Conservation (phyloP, 2,888 invertebrate species). For the Pristionchus maxplancki region DNA sequence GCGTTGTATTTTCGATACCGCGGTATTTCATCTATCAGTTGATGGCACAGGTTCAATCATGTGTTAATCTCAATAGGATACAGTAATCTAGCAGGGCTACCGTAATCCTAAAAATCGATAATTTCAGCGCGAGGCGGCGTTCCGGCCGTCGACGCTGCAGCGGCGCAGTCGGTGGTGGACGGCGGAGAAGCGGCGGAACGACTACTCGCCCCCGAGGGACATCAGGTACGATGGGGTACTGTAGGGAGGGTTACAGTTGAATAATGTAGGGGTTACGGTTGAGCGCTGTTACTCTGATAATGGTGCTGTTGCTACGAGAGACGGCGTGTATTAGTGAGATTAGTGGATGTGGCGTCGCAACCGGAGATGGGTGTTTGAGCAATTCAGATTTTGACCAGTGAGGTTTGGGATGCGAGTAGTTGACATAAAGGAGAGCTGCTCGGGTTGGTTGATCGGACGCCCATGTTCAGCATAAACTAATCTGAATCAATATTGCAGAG, state of each 20-base stretch:
- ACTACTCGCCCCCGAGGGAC: constrained; percentile 64
- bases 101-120: neutral
- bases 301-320: too few relatives aligned
- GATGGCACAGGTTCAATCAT: too few relatives aligned
- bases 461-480: neutral
- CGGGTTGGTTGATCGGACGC: too few relatives aligned
- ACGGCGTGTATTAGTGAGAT: too few relatives aligned
- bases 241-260: too few relatives aligned
- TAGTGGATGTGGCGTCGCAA: neutral
- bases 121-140: constrained; percentile 57
- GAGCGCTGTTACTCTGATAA: too few relatives aligned
- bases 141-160: constrained; percentile 68
- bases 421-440: too few relatives aligned
- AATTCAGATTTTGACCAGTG: too few relatives aligned
- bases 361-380: neutral
- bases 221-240: constrained; percentile 16
- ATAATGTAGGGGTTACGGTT: too few relatives aligned
- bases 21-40: too few relatives aligned
- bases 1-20: too few relatives aligned
- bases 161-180: constrained; percentile 72
- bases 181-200: constrained; percentile 66
- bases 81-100: neutral
- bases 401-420: too few relatives aligned
- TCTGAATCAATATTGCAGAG: neutral
- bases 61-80: neutral